Evolutionary conservation across 2,797 vertebrate genomes (phyloP), one percentile per base, ranked within the genome.

Genomic region (Ptychobarbus kaznakovi): DNA sequence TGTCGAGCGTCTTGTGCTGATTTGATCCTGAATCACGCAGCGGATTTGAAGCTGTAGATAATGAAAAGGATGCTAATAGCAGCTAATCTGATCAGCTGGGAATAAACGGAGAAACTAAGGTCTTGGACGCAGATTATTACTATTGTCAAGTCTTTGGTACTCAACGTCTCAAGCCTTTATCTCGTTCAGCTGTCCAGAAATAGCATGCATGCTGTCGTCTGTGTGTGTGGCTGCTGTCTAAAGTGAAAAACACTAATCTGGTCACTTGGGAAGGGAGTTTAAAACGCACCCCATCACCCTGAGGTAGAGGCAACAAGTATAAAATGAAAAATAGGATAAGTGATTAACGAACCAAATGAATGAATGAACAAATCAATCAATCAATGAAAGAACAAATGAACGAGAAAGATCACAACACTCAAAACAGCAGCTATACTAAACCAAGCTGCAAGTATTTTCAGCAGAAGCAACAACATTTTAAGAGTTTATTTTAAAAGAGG

Each of bases 21-120:
- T 83, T 81, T 83, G 87, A 84, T 86, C 81, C 40, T n/a, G 87
- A 80, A 80, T 80, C 70, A 35, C 25, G 58, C 32, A 35, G 18
- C 1, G 66, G 66, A 80, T 75, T 77, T 80, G 38, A 81, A 82
- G 77, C 65, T 81, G 81, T 46, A 81, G 66, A 86, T 84, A 81
- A 84, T 70, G 78, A 81, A 70, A 75, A 63, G 35, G 46, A 84
- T 88, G 72, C 70, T 86, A 88, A 83, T 86, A 84, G 81, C 46
- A 53, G 73, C 81, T 88, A 88, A 88, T 86, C 87, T 79, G 56
- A 42, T 68, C 40, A 28, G 13, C 22, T 86, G 84, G 61, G 76
- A 83, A 53, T n/a, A 63, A 74, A 75, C 12, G 46, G 38, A 46
- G 42, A 80, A 12, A n/a, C n/a, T n/a, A n/a, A n/a, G n/a, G 69